Base-by-base conservation (phyloP, 2,113 vertebrate genomes). In the Leucoraja erinaceus region DNA sequence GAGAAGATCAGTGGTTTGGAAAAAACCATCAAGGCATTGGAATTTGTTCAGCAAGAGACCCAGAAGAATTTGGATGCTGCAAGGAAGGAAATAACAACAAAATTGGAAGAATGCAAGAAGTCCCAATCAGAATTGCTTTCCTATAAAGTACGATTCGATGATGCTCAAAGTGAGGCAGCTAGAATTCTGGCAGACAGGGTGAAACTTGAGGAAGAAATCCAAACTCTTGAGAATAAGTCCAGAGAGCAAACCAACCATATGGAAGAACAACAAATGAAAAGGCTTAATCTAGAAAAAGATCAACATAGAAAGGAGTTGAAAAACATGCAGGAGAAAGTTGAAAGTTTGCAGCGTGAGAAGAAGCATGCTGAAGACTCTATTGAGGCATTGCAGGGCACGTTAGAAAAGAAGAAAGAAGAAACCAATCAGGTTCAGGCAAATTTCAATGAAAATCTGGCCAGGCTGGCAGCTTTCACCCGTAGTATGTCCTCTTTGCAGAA, bases 401-500 rank as follows among this genome's bases (percentile, higher is more conserved):
- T 97, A 63, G 95, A 95, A 74, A 94, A 70, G 12, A 97, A 97
- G 9, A 96, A 98, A 93, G 95, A 94, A 59, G 97, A 97, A 81
- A 95, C 96, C 12, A 97, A 97, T 93, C 95, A 97, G 92, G 93
- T 97, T 93, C 97, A 98, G 94, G 95, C 96, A 25, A 97, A 94
- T 59, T 95, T 99, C 61, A 97, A 98, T 12, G 96, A 97, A 94
- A 97, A 98, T 0, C 94, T 99, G 92, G 98, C 98, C 66, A 95
- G 98, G 93, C 96, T 99, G 38, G 98, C 97, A 0, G 98, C 98
- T 93, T 99, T 99, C 95, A 98, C 97, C 0, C 97, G 96, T 91
- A 98, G 98, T 95, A 99, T 99, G 99, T 99, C 98, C 18, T 99
- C 99, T 7, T 96, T 99, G 94, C 99, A 99, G 93, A 97, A 99